phyloP scores from a whole-genome alignment of 2,888 invertebrate genomes.

The Piscicola geometra region DNA sequence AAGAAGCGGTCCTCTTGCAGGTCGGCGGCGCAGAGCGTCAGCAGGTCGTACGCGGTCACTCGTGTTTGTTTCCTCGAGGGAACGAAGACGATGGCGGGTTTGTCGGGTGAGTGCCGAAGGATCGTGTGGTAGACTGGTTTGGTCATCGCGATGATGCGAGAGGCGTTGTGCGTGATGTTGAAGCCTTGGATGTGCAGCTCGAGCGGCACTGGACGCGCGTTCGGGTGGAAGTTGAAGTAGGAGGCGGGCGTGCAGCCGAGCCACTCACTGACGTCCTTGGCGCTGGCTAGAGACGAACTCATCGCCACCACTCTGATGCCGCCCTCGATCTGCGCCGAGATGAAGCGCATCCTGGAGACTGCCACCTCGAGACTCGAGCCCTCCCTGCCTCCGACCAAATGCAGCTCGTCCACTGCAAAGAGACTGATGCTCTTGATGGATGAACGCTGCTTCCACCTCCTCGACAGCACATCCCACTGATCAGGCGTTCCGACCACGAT shows the following conservation, averaged over 20 bases:
- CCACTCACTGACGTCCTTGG: constrained; percentile 92
- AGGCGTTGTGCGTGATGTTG: constrained; percentile 94
- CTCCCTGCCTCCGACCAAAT: constrained; percentile 62
- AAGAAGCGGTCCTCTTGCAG: constrained; percentile 80
- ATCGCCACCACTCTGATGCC: constrained; percentile 84
- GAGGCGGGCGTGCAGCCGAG: constrained; percentile 85
- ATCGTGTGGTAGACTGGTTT: constrained; percentile 94
- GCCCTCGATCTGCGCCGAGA: constrained; percentile 78
- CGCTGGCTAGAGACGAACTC: constrained; percentile 87
- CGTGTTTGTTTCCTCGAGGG: constrained; percentile 78
- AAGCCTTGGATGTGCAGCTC: constrained; percentile 89
- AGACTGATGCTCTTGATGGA: constrained; percentile 93
- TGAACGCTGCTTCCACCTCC: constrained; percentile 97
- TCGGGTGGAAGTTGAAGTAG: constrained; percentile 97
- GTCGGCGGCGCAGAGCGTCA: constrained; percentile 88
- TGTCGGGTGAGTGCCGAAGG: constrained; percentile 59
- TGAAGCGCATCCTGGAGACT: constrained; percentile 84
- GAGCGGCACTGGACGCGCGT: constrained; percentile 86
- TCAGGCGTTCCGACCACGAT: constrained; percentile 84
- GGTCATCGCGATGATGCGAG: constrained; percentile 92
- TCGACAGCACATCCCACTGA: constrained; percentile 95
- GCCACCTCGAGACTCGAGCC: constrained; percentile 72
- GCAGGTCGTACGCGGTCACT: constrained; percentile 88
- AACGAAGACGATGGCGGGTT: constrained; percentile 55
- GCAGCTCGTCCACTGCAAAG: constrained; percentile 93